These are phyloP conservation scores for Sardinella longiceps DNA, from an alignment of 2,797 vertebrate species.

Conservation along the genomic window DNA sequence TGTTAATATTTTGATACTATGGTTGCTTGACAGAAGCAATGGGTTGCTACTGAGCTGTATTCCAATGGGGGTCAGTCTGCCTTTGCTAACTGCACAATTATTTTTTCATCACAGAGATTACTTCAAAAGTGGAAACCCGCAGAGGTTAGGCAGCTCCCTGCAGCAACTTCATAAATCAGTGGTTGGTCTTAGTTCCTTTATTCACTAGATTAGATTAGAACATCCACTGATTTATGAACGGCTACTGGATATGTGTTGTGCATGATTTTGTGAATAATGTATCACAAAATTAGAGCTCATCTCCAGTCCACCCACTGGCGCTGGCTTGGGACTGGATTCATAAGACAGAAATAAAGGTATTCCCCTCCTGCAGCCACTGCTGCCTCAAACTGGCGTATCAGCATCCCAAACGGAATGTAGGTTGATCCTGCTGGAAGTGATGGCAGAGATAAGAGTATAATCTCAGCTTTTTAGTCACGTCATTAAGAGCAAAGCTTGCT, in stretches of 20 bases:
- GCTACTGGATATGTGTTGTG: neutral
- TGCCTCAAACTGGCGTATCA: neutral
- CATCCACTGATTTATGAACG: neutral
- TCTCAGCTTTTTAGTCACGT: neutral
- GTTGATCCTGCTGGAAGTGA: neutral
- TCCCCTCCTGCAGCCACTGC: neutral
- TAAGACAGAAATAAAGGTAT: neutral
- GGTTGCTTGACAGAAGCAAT: neutral
- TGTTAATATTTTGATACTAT: neutral
- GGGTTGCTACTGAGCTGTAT: neutral
- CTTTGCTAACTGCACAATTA: neutral
- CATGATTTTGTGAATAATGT: neutral
- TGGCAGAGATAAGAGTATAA: neutral
- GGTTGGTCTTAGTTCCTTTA: slow-evolving; percentile 1
- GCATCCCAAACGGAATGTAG: neutral
- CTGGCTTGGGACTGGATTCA: neutral
- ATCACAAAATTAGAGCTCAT: neutral
- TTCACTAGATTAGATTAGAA: neutral
- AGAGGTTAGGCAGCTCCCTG: neutral
- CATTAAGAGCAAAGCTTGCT: neutral
- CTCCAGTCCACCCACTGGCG: neutral
- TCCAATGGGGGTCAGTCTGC: neutral
- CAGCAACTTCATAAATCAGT: neutral
- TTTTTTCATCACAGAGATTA: neutral
- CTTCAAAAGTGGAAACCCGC: neutral